These are phyloP conservation scores for Temnothorax curvispinosus DNA, from an alignment of 1,140 invertebrate genomes.

Conservation along the genomic window DNA sequence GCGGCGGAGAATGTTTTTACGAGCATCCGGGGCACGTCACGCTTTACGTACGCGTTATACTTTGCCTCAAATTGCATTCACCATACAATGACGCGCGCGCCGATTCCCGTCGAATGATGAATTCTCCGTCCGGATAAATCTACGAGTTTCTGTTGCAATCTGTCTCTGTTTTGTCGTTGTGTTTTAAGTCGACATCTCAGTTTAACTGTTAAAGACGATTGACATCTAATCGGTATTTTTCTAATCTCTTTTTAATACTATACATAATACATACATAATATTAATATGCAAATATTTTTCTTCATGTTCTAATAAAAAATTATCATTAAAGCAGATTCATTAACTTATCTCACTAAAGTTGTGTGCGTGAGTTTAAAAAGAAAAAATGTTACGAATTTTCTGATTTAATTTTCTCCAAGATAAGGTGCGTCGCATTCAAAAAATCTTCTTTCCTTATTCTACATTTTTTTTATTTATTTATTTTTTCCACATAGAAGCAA, in stretches of 20 bases:
- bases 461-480: neutral
- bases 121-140: constrained; percentile 13
- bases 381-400: neutral
- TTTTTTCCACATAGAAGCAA: neutral
- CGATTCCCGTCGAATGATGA: constrained; percentile 11
- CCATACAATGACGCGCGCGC: neutral
- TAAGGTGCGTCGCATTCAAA: neutral
- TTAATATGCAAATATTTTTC: neutral
- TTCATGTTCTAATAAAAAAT: neutral
- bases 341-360: neutral
- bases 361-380: neutral
- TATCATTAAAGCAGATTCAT: neutral
- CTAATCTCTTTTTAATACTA: neutral
- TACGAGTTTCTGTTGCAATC: too few species aligned
- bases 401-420: neutral
- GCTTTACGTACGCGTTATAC: constrained; percentile 61
- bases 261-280: too few species aligned
- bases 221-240: neutral
- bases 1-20: constrained; percentile 66
- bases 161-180: neutral
- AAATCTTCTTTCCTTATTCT: neutral
- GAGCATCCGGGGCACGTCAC: constrained; percentile 67
- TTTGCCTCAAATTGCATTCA: constrained; percentile 59
- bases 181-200: neutral
- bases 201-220: neutral